Evolutionary conservation across 2,888 invertebrate species (phyloP), one percentile per base, ranked within the genome.

Genomic region (Harpalus rubripes): DNA sequence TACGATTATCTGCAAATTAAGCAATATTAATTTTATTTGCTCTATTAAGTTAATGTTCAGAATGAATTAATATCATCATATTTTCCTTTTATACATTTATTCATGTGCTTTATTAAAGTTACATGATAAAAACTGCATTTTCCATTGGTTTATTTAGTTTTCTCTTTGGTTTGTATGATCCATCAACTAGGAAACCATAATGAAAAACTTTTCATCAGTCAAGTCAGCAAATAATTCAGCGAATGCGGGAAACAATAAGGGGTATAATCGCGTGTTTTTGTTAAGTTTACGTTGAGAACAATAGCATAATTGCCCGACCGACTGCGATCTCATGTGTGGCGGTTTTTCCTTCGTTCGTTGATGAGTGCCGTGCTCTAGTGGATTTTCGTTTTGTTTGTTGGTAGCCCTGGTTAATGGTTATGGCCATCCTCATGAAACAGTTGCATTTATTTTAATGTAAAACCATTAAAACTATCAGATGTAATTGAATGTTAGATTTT

Each of bases 321-420:
- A 78, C 78, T 78, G 32, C 78, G 32, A 74, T 78, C 32, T 78
- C 78, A 56, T 74, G 44, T 74, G 56, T 78, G 58, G 78, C 15
- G 56, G 41, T 56, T 78, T 78, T 56, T 78, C 78, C 78, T 78
- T 26, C 78, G 78, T 58, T 78, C 78, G 78, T 78, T 78, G 78
- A 78, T 78, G 78, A 78, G 78, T 26, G 58, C 44, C 41, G 44
- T 74, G 41, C 58, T 44, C 76, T 78, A 26, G 78, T 78, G 78
- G 78, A 78, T 78, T 78, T 78, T 78, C 78, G 78, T 78, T 78
- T 78, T 78, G 78, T 78, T 78, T 78, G 78, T 78, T 78, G 78
- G 78, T 78, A n/a, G 26, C 78, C 78, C 78, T 78, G 78, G 39
- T 78, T 78, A 78, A 78, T 78, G 78, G 58, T 78, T 78, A 78